Conservation (phyloP, 2,113 vertebrate species). For the Paramisgurnus dabryanus region DNA sequence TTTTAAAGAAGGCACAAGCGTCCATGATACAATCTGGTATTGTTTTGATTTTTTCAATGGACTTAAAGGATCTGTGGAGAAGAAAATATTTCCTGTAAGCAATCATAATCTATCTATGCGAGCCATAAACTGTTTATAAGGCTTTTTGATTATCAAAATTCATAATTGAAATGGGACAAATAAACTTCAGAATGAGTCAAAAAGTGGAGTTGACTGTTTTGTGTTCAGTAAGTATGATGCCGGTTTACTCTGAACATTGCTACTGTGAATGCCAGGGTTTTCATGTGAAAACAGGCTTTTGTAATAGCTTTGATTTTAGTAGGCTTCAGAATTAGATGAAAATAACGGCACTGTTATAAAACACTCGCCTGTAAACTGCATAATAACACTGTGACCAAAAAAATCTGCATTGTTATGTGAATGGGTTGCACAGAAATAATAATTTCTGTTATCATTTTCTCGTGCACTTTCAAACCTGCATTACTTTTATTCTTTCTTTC, state of each 20-base stretch:
- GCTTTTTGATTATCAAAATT: constrained; percentile 63
- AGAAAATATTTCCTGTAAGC: constrained; percentile 40
- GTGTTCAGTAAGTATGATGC: neutral
- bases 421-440: too few relatives aligned
- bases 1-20: constrained; percentile 6
- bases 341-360: too few relatives aligned
- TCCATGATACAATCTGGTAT: neutral
- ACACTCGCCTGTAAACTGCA: too few relatives aligned
- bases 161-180: constrained; percentile 58
- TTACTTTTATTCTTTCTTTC: too few relatives aligned
- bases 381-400: too few relatives aligned
- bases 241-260: too few relatives aligned
- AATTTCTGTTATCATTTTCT: too few relatives aligned
- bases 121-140: constrained; percentile 68
- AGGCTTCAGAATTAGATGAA: too few relatives aligned
- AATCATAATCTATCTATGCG: constrained; percentile 53
- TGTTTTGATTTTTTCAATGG: neutral
- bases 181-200: constrained; percentile 59
- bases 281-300: too few relatives aligned
- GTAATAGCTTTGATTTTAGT: too few relatives aligned
- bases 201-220: neutral
- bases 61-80: constrained; percentile 9
- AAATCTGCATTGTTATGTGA: too few relatives aligned
- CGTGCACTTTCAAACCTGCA: too few relatives aligned
- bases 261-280: neutral